These are phyloP conservation scores for Pterobdella sp. DNA, from an alignment of 2,888 invertebrate genomes.

Conservation along the genomic window DNA sequence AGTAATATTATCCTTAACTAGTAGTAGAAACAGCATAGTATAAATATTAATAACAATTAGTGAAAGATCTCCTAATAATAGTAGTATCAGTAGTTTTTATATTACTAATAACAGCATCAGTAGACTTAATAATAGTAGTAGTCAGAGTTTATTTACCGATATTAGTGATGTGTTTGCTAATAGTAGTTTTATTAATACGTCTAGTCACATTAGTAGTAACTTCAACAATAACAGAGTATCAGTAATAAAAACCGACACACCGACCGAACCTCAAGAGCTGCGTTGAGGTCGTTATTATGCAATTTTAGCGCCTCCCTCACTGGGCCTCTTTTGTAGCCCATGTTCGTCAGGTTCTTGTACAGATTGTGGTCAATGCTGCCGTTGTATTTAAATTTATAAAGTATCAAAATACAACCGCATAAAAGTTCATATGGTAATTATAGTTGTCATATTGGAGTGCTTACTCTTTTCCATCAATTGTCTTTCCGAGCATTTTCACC, in stretches of 20 bases:
- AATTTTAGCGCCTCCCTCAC: constrained; percentile 61
- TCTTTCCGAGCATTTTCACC: constrained; percentile 34
- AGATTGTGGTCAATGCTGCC: constrained; percentile 43
- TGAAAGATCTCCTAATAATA: too few relatives aligned
- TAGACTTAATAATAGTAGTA: too few relatives aligned
- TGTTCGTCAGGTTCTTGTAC: constrained; percentile 49
- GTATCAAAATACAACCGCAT: constrained; percentile 11
- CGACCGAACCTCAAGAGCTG: constrained; percentile 57
- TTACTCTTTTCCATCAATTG: constrained; percentile 33
- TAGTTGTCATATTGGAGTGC: not conserved
- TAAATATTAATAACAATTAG: too few relatives aligned
- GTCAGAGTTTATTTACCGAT: too few relatives aligned
- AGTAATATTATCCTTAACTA: too few relatives aligned
- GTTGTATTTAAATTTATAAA: not conserved
- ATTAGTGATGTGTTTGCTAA: too few relatives aligned
- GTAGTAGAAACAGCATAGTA: too few relatives aligned
- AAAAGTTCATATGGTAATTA: not conserved
- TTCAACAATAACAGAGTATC: not conserved
- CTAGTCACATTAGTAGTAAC: not conserved
- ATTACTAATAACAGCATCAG: too few relatives aligned
- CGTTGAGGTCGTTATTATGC: constrained; percentile 63
- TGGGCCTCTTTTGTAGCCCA: constrained; percentile 63
- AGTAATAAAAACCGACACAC: too few relatives aligned
- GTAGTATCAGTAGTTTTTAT: too few relatives aligned
- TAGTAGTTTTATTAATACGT: not conserved